Conservation (phyloP, 1,140 invertebrate species). For the Meteorus sp. region DNA sequence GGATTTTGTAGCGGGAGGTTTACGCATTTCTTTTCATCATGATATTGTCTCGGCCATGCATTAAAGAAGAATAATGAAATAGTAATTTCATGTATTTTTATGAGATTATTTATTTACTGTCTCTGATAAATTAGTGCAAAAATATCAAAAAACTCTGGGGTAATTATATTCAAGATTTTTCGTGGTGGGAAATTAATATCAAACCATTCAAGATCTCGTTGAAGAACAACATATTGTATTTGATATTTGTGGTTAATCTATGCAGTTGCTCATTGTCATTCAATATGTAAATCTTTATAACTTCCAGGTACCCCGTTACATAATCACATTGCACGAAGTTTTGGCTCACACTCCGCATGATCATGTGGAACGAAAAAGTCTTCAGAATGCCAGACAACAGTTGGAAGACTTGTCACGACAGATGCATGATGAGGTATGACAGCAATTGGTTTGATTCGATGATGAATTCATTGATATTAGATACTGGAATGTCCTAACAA, state of each 20-base stretch:
- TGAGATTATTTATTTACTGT: too few relatives aligned
- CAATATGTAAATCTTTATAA: constrained; percentile 11
- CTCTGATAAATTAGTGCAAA: too few relatives aligned
- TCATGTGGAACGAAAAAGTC: constrained; percentile 88
- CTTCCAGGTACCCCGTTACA: constrained; percentile 85
- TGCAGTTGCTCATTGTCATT: background rate
- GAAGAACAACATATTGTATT: too few relatives aligned
- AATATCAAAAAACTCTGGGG: too few relatives aligned
- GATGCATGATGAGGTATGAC: constrained; percentile 79
- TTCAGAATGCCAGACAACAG: constrained; percentile 86
- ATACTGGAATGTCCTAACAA: background rate
- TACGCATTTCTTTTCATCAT: background rate
- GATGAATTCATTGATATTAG: background rate
- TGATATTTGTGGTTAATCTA: too few relatives aligned
- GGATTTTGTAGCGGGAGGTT: background rate
- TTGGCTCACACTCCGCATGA: constrained; percentile 91
- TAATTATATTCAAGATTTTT: too few relatives aligned
- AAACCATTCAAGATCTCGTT: too few relatives aligned
- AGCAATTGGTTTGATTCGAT: background rate
- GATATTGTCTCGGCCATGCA: background rate
- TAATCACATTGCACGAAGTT: constrained; percentile 88
- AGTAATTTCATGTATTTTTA: too few relatives aligned
- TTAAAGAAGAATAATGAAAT: background rate
- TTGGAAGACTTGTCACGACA: constrained; percentile 85
- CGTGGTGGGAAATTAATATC: too few relatives aligned